These are phyloP conservation scores for Octomys mimax DNA, from an alignment of 2,797 vertebrate species.

Conservation along the genomic window DNA sequence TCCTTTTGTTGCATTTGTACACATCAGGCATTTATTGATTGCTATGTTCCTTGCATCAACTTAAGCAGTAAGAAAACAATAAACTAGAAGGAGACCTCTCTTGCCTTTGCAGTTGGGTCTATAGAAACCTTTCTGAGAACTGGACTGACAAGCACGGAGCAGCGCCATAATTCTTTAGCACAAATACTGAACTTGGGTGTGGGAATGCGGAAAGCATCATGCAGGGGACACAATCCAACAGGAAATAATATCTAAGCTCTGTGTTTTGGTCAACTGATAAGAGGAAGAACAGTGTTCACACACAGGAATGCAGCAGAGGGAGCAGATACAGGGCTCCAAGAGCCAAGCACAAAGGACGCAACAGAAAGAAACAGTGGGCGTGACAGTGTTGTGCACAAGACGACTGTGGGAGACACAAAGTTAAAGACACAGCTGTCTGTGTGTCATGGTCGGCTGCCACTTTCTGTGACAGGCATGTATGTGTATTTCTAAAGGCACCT, in stretches of 20 bases:
- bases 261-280: neutral
- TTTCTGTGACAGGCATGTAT: neutral
- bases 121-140: neutral
- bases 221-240: neutral
- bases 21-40: neutral
- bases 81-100: neutral
- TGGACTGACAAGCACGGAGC: neutral
- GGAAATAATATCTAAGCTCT: neutral
- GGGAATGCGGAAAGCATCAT: neutral
- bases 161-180: neutral
- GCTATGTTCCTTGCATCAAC: neutral
- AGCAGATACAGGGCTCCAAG: neutral
- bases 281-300: neutral
- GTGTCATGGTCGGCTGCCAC: neutral
- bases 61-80: neutral
- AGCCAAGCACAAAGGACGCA: neutral
- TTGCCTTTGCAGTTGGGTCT: neutral
- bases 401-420: neutral
- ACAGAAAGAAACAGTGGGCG: neutral
- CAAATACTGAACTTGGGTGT: neutral
- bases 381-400: neutral
- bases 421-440: neutral
- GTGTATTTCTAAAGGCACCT: neutral
- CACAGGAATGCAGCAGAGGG: neutral
- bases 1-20: neutral